A percentile compares a stretch with the other conserved stretches of the same genome.
These are phyloP conservation scores for Sinocyclocheilus anophthalmus DNA, from an alignment of 2,113 vertebrate genomes.

Conservation along the genomic window DNA sequence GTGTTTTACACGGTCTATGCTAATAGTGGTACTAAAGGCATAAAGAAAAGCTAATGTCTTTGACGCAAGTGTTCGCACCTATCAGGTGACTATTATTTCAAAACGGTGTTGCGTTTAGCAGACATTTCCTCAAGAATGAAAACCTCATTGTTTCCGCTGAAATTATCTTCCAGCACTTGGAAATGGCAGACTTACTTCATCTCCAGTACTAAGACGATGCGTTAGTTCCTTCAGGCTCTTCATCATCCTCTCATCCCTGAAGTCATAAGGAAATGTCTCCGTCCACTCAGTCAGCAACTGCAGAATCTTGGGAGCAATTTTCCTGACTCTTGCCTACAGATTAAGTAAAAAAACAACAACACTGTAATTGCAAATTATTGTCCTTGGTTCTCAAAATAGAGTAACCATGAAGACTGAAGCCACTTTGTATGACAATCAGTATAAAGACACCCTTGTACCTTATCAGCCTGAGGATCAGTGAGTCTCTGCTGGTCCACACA, in stretches of 20 bases:
- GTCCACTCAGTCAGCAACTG: conserved; percentile 93
- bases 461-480: conserved; percentile 80
- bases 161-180: neutral
- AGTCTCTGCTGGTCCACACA: conserved; percentile 85
- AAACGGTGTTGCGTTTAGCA: neutral
- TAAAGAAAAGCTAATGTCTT: conserved; percentile 22
- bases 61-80: conserved; percentile 12
- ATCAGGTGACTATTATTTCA: neutral
- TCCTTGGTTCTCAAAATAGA: neutral
- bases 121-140: conserved; percentile 26
- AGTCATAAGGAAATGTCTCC: conserved; percentile 92
- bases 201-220: conserved; percentile 81
- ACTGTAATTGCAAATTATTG: neutral
- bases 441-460: conserved; percentile 73
- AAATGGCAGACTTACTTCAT: conserved; percentile 80
- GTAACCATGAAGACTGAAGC: neutral
- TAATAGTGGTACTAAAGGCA: conserved; percentile 13
- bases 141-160: neutral
- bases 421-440: neutral
- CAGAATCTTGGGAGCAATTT: conserved; percentile 88
- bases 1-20: neutral
- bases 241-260: conserved; percentile 92
- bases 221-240: conserved; percentile 88
- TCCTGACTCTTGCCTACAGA: conserved; percentile 79
- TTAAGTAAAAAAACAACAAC: neutral